These are phyloP conservation scores for Tenthredo notha DNA, from an alignment of 2,888 invertebrate species.

Conservation along the genomic window DNA sequence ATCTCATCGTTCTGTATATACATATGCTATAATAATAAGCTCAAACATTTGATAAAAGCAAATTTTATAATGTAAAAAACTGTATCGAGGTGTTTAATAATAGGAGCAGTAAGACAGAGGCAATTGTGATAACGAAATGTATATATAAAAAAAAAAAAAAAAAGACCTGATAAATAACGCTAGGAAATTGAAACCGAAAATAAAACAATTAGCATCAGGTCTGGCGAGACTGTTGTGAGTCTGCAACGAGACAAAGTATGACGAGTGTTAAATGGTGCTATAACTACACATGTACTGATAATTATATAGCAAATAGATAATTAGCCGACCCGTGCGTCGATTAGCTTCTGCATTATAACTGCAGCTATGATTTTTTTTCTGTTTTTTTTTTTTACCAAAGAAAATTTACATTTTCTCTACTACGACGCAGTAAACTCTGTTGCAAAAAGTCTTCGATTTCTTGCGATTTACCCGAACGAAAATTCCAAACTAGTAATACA, in stretches of 20 bases:
- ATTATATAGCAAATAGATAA: slow-evolving; percentile 37
- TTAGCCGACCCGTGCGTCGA: slow-evolving; percentile 25
- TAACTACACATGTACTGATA: slow-evolving; percentile 14
- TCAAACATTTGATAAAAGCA: not conserved
- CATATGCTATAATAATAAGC: not conserved
- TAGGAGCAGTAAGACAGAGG: not conserved
- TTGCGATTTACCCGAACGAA: not conserved
- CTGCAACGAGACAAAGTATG: not conserved
- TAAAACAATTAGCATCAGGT: slow-evolving; percentile 2
- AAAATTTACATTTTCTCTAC: not conserved
- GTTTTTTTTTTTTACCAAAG: not conserved
- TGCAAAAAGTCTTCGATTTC: not conserved
- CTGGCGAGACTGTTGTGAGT: slow-evolving; percentile 13
- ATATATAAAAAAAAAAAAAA: not conserved
- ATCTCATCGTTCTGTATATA: not conserved
- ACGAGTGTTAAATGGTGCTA: slow-evolving; percentile 27
- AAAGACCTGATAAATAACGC: not conserved
- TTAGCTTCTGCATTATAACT: slow-evolving; percentile 5
- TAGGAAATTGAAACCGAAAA: not conserved
- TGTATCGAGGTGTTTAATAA: not conserved
- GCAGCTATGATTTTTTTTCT: not conserved
- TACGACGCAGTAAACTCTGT: not conserved
- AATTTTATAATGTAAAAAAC: not conserved
- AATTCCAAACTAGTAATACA: not conserved
- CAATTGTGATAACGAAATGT: not conserved